Evolutionary conservation across 2,888 invertebrate genomes (phyloP).

Genomic region (Xestia rhomboidea): DNA sequence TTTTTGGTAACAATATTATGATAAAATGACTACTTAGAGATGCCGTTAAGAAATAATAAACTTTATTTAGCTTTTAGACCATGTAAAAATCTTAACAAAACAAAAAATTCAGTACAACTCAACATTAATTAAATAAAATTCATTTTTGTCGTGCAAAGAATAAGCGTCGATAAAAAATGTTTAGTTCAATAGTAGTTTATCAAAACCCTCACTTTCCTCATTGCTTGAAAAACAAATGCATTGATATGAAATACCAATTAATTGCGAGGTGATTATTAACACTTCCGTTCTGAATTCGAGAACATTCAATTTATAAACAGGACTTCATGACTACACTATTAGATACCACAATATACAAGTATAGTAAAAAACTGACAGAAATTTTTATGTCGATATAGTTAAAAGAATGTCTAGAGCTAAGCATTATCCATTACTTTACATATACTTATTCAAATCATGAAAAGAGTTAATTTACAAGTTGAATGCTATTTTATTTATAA

Average conservation of each 20-base stretch:
- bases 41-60: slow-evolving; percentile 73
- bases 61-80: slow-evolving; percentile 65
- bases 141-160: slow-evolving; percentile 71
- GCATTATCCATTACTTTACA: slow-evolving; percentile 76
- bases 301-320: slow-evolving; percentile 68
- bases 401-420: slow-evolving; percentile 86
- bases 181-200: slow-evolving; percentile 69
- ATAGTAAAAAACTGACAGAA: slow-evolving; percentile 81
- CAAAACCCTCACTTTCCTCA: slow-evolving; percentile 72
- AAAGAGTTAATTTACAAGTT: slow-evolving; percentile 78
- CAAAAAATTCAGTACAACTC: slow-evolving; percentile 77
- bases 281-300: slow-evolving; percentile 63
- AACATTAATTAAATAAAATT: slow-evolving; percentile 75
- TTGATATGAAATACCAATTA: slow-evolving; percentile 71
- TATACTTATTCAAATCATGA: slow-evolving; percentile 70
- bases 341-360: slow-evolving; percentile 75
- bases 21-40: slow-evolving; percentile 75
- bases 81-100: slow-evolving; percentile 77
- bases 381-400: slow-evolving; percentile 79
- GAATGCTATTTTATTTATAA: slow-evolving; percentile 66
- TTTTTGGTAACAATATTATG: slow-evolving; percentile 84
- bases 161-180: slow-evolving; percentile 66
- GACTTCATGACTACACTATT: slow-evolving; percentile 69
- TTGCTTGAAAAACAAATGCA: slow-evolving; percentile 68
- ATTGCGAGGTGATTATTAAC: slow-evolving; percentile 73